Evolutionary conservation across 2,797 vertebrate species (phyloP), one percentile per base, ranked within the genome.

Genomic region (Rhynchonycteris naso): DNA sequence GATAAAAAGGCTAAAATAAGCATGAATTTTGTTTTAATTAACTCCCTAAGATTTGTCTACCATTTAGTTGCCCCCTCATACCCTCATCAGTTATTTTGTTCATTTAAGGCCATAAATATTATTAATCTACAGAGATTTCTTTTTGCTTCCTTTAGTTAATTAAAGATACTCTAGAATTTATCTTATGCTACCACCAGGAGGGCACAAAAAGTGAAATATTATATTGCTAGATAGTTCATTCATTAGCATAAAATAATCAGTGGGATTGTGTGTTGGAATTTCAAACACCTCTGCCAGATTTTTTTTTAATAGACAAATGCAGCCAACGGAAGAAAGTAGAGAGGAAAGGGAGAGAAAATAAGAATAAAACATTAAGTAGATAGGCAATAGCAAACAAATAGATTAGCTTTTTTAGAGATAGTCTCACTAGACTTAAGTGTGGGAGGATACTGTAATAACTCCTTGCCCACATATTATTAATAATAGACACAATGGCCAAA

Each of bases 141-240:
- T 98, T 98, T 98, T 98, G 93, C 95, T 98, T 98, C 97, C 97
- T 98, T 98, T 98, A 98, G 98, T 98, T 98, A 98, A 98, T 98
- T 98, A 98, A 98, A 98, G 97, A 98, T 97, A 98, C 97, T 4
- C 38, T 96, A 97, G 97, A 97, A 98, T 98, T 98, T 98, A 98
- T 98, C 97, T 98, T 98, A 97, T 96, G 97, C 96, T 97, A 98
- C 96, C 98, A 98, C 98, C 98, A 98, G 97, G 98, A 98, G 98
- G 98, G 98, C 98, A 98, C 95, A 97, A 97, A 92, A 97, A 98
- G 95, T 98, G 98, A 98, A 98, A 98, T 98, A 98, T 97, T 98
- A 97, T 97, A 98, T 98, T 98, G 97, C 95, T 98, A 97, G 95
- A 97, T 97, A 92, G 97, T 97, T 98, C 92, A 94, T 97, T 98